These are phyloP conservation scores for Mesaphorura yosii DNA, from an alignment of 1,140 invertebrate species.

Conservation along the genomic window DNA sequence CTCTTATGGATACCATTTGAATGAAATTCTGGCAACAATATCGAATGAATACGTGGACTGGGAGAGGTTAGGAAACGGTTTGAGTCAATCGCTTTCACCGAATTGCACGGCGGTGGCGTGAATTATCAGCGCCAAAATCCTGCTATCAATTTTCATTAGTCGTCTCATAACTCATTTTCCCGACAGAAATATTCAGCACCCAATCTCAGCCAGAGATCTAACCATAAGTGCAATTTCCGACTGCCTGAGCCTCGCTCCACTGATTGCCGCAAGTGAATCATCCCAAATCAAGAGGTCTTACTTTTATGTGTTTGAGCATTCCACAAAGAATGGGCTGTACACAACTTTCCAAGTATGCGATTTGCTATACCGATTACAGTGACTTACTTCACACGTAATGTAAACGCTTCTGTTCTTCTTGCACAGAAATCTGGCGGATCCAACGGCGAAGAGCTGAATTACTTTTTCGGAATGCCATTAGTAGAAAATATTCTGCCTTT, in stretches of 20 bases:
- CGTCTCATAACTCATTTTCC: not conserved
- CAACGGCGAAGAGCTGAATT: conserved; percentile 81
- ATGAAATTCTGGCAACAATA: conserved; percentile 92
- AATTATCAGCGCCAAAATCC: no score
- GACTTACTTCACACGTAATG: not conserved
- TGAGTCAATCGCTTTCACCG: no score
- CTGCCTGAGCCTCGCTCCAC: conserved; percentile 73
- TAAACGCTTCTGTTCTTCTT: conserved; percentile 8
- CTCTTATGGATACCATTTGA: conserved; percentile 79
- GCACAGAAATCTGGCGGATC: conserved; percentile 65
- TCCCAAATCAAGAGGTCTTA: conserved; percentile 47
- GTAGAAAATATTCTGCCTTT: not conserved
- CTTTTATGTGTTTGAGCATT: conserved; percentile 88
- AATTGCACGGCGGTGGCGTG: no score
- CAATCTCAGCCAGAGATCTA: conserved; percentile 80
- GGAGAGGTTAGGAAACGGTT: conserved; percentile 58
- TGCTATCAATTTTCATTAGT: no score
- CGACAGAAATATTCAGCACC: no score
- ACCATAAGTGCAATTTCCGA: conserved; percentile 88
- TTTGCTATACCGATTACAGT: not conserved
- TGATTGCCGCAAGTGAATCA: conserved; percentile 37
- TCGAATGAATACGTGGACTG: conserved; percentile 97
- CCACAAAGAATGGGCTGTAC: conserved; percentile 79
- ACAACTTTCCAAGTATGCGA: conserved; percentile 26
- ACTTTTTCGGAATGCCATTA: conserved; percentile 1